These are phyloP conservation scores for Eubucco bourcierii DNA, from an alignment of 2,113 vertebrate genomes.

Conservation along the genomic window DNA sequence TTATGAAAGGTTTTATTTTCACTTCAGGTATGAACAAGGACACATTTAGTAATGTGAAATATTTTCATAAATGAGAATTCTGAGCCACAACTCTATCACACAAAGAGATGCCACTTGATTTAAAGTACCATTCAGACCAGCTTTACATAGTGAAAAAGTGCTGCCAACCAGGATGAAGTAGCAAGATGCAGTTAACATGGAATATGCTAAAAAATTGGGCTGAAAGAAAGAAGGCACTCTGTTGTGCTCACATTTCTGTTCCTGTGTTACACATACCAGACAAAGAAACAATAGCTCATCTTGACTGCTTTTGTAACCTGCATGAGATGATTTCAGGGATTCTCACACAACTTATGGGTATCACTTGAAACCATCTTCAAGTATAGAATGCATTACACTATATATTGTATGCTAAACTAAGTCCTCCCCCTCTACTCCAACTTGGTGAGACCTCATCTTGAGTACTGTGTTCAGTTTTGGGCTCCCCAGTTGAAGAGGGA, in stretches of 20 bases:
- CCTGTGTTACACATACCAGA: neutral
- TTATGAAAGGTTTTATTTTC: neutral
- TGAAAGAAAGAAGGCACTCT: neutral
- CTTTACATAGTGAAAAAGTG: neutral
- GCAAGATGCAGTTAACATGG: neutral
- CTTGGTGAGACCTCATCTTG: too few relatives aligned
- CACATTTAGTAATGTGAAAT: neutral
- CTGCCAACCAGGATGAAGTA: neutral
- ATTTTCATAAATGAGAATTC: neutral
- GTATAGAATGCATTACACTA: neutral
- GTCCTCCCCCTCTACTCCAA: too few relatives aligned
- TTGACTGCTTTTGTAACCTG: neutral
- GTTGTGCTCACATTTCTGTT: neutral
- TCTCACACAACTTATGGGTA: neutral
- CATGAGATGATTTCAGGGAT: neutral
- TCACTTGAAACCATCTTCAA: neutral
- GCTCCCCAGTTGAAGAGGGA: too few relatives aligned
- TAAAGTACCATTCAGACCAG: neutral
- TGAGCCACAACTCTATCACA: neutral
- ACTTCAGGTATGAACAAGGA: neutral
- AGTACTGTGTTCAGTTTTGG: too few relatives aligned
- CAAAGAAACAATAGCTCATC: neutral
- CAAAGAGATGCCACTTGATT: neutral
- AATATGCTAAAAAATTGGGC: neutral
- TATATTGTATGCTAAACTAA: neutral